phyloP scores from a whole-genome alignment of 2,888 invertebrate species.

The Ramazzottius varieornatus region DNA sequence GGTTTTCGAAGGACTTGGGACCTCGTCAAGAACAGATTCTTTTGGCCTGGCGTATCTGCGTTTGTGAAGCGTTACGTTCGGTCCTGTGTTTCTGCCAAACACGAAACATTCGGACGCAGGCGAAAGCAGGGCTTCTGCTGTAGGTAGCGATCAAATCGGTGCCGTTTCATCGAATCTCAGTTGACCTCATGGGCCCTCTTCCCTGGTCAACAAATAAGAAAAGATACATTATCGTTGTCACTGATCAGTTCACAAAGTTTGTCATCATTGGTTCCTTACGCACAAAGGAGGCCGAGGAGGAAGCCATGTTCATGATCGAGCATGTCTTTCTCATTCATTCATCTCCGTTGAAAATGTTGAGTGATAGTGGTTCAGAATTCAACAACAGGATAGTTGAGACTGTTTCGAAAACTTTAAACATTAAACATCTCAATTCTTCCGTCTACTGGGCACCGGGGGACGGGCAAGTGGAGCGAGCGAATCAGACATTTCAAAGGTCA shows the following conservation, averaged over 20 bases:
- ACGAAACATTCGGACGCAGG: neutral
- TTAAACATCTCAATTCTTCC: neutral
- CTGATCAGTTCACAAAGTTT: neutral
- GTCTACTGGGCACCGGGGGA: neutral
- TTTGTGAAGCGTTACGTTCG: neutral
- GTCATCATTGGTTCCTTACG: neutral
- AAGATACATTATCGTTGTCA: neutral
- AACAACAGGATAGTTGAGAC: neutral
- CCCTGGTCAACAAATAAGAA: neutral
- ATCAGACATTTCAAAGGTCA: neutral
- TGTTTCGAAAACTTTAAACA: neutral
- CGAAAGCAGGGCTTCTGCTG: neutral
- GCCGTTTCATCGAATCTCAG: neutral
- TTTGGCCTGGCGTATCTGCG: neutral
- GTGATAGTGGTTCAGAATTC: neutral
- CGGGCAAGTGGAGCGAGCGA: neutral
- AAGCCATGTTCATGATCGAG: neutral
- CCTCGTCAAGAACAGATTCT: neutral
- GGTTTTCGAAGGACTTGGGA: neutral
- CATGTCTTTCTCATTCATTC: neutral
- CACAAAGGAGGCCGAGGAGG: neutral
- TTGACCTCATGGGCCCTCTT: neutral
- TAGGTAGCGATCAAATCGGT: no score
- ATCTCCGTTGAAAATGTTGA: neutral
- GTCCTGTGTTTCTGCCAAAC: neutral